Evolutionary conservation across 2,888 invertebrate species (phyloP), one percentile per base, ranked within the genome.

Genomic region (Microctonus hyperodae): DNA sequence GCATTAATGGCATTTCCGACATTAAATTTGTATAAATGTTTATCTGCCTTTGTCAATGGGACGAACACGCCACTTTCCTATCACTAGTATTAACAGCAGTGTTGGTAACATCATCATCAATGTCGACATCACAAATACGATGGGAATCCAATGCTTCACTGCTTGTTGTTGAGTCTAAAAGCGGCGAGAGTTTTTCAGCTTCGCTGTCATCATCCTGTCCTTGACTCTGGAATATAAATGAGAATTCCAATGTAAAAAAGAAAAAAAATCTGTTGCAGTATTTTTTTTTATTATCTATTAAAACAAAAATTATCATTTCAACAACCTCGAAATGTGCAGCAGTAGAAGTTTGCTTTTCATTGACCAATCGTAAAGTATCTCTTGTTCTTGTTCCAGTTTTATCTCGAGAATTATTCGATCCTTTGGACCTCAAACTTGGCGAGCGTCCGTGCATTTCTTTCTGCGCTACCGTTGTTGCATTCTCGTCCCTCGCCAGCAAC

Each of bases 151-250:
- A 69, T 63, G 78, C 77, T 65, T 84, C 83, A 11, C 81, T 80
- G 64, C 80, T 82, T 4, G 81, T 80, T 2, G 81, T 79, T 37
- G 83, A 79, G 61, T 88, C 86, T 23, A 94, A 86, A 35, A 94
- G 84, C 20, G 94, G 94, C 20, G 94, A 94, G 64, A 93, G 84
- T 74, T 94, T 90, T 84, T 94, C 94, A 58, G 91, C 91, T 82
- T 94, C 94, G 79, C 94, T 94, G 79, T 94, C 93, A 73, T 92
- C 92, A 77, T 91, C 93, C 53, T 87, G 85, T 40, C 86, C 87
- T 78, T 87, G 80, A 1, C 76, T 75, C 79, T 81, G 28, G 28
- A 16, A 56, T 25, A 50, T 16, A 25, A 55, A 22, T n/a, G 51
- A 40, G 16, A 56, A 37, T n/a, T 60, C 9, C n/a, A 31, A 22